These are phyloP conservation scores for Psettodes erumei DNA, from an alignment of 2,113 vertebrate genomes.

Conservation along the genomic window DNA sequence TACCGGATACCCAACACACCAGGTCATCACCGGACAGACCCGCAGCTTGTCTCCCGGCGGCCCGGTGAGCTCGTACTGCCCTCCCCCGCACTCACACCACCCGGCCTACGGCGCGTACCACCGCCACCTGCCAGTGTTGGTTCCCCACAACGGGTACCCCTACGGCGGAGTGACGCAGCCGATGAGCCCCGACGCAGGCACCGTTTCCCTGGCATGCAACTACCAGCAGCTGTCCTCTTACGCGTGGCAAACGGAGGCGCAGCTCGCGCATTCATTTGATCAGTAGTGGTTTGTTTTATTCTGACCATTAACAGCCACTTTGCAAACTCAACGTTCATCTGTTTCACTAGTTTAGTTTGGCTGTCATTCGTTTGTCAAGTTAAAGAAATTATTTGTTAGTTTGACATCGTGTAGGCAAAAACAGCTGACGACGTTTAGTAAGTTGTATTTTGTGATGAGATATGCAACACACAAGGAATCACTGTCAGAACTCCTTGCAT, in stretches of 20 bases:
- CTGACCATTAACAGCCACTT: not conserved
- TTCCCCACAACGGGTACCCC: constrained; percentile 66
- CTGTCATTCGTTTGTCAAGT: constrained; percentile 20
- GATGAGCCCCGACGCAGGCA: constrained; percentile 69
- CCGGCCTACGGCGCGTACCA: constrained; percentile 67
- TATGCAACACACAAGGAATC: not conserved
- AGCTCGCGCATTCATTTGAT: constrained; percentile 49
- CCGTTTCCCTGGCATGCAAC: constrained; percentile 54
- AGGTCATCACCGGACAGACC: constrained; percentile 44
- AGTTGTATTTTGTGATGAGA: too few relatives aligned
- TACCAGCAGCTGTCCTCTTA: constrained; percentile 67
- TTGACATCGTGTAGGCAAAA: too few relatives aligned
- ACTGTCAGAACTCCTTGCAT: not conserved
- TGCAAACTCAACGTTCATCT: constrained; percentile 23
- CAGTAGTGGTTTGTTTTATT: constrained; percentile 22
- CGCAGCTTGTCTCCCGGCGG: constrained; percentile 66
- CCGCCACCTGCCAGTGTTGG: constrained; percentile 66
- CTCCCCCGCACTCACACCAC: constrained; percentile 59
- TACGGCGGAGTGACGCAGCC: constrained; percentile 72
- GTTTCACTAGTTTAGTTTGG: constrained; percentile 42
- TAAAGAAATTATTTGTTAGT: not conserved
- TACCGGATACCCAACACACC: constrained; percentile 33
- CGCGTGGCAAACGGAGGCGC: constrained; percentile 51
- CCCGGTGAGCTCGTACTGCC: constrained; percentile 59
- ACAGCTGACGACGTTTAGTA: too few relatives aligned